A percentile compares a stretch with the other conserved stretches of the same genome.
Evolutionary conservation across 2,797 vertebrate species (phyloP).

Genomic region (Echiichthys vipera): DNA sequence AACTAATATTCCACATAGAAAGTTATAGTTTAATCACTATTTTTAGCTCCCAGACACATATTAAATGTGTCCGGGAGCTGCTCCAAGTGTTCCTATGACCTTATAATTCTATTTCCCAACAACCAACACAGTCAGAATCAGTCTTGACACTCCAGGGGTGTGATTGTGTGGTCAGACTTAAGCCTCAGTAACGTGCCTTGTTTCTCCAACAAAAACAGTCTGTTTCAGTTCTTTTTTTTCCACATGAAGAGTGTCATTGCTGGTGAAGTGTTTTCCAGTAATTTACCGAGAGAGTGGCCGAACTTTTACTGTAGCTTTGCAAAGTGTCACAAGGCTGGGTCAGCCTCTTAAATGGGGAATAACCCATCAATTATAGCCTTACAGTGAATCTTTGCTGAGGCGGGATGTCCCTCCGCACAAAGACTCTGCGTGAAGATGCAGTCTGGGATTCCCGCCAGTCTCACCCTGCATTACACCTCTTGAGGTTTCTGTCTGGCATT

Average conservation of each 20-base stretch:
- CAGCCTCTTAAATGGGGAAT: neutral
- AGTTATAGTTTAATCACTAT: neutral
- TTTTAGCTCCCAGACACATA: slow-evolving; percentile 17
- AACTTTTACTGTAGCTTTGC: neutral
- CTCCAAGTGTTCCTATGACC: slow-evolving; percentile 30
- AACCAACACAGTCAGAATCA: slow-evolving; percentile 12
- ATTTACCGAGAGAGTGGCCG: neutral
- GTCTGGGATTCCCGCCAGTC: slow-evolving; percentile 61
- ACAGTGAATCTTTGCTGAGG: slow-evolving; percentile 22
- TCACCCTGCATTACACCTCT: slow-evolving; percentile 52
- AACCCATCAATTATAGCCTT: neutral
- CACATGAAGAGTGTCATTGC: neutral
- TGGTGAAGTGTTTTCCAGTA: slow-evolving; percentile 20
- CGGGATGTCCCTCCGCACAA: slow-evolving; percentile 26
- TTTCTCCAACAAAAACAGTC: slow-evolving; percentile 26
- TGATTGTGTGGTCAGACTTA: slow-evolving; percentile 41
- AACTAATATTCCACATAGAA: slow-evolving; percentile 35
- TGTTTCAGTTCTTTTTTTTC: slow-evolving; percentile 33
- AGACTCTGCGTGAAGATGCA: slow-evolving; percentile 22
- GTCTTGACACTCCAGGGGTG: slow-evolving; percentile 20
- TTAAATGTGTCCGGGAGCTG: slow-evolving; percentile 27
- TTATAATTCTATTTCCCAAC: slow-evolving; percentile 46
- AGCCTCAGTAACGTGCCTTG: neutral
- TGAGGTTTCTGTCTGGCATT: slow-evolving; percentile 42
- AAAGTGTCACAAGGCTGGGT: neutral